Percentiles rank a stretch among this genome's conserved stretches.
Evolutionary conservation across 2,797 vertebrate species (phyloP).

Genomic region (Pangasius djambal): DNA sequence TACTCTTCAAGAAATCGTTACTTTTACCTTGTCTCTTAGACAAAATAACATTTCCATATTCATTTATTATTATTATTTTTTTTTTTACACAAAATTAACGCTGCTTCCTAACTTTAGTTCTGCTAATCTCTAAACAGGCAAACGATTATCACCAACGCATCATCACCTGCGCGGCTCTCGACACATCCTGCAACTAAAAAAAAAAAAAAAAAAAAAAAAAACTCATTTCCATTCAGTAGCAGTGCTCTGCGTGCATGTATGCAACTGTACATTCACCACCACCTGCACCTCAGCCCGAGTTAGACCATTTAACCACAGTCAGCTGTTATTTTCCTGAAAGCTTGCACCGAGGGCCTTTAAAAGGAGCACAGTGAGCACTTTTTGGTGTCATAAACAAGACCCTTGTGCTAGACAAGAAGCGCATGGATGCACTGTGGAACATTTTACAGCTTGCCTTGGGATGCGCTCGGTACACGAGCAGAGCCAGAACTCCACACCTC

Average conservation of each 20-base stretch:
- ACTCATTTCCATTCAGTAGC: slow-evolving; percentile 5
- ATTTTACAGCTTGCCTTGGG: slow-evolving; percentile 59
- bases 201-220: neutral
- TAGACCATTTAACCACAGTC: slow-evolving; percentile 35
- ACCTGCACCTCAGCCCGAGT: slow-evolving; percentile 32
- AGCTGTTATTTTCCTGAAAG: slow-evolving; percentile 37
- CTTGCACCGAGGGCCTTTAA: slow-evolving; percentile 38
- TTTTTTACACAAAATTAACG: neutral
- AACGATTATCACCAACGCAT: neutral
- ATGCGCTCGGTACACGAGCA: slow-evolving; percentile 40
- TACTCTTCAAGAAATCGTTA: neutral
- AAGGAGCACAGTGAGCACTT: slow-evolving; percentile 54
- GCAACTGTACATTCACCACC: slow-evolving; percentile 35
- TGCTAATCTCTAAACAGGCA: neutral
- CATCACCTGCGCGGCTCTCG: neutral
- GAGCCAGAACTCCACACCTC: slow-evolving; percentile 77
- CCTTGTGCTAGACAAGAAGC: slow-evolving; percentile 37
- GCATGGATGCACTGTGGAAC: slow-evolving; percentile 49
- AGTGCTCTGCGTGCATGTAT: slow-evolving; percentile 52
- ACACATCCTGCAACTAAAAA: neutral
- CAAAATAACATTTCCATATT: neutral
- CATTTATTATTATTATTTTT: too few relatives aligned
- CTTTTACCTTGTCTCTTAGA: neutral
- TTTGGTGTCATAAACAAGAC: slow-evolving; percentile 51
- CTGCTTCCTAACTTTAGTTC: neutral